phyloP scores from a whole-genome alignment of 2,797 vertebrate genomes.

The Numenius phaeopus region DNA sequence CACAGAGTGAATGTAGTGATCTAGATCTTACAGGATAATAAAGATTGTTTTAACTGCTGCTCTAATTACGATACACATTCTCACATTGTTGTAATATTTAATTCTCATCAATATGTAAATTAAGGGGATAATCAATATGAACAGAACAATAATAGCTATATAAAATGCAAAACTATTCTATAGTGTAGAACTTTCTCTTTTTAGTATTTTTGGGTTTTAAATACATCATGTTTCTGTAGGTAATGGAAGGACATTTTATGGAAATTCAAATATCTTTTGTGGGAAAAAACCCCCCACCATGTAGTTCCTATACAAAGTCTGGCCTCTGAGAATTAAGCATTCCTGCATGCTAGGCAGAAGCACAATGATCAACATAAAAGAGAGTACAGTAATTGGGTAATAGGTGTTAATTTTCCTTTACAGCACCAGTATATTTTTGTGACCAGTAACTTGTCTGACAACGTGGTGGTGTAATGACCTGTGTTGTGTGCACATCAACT shows the following conservation, averaged over 20 bases:
- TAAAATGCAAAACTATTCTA: background rate
- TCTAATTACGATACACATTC: constrained; percentile 34
- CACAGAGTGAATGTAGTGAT: constrained; percentile 44
- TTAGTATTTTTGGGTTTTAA: background rate
- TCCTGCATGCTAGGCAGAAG: background rate
- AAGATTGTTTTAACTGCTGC: constrained; percentile 57
- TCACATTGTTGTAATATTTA: background rate
- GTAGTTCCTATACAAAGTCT: background rate
- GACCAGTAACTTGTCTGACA: constrained; percentile 45
- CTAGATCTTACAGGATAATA: constrained; percentile 37
- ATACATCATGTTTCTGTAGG: background rate
- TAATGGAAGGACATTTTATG: background rate
- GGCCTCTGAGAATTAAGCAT: background rate
- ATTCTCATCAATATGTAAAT: background rate
- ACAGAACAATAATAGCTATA: background rate
- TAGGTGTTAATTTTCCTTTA: constrained; percentile 13
- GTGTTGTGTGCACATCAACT: constrained; percentile 11
- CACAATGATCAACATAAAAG: background rate
- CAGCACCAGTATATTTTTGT: constrained; percentile 5
- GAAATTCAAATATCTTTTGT: background rate
- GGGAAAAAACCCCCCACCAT: background rate
- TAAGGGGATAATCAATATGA: background rate
- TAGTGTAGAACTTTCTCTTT: background rate
- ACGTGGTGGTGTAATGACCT: constrained; percentile 47
- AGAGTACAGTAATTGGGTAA: constrained; percentile 28